phyloP scores from a whole-genome alignment of 2,797 vertebrate genomes.

The Anableps anableps region DNA sequence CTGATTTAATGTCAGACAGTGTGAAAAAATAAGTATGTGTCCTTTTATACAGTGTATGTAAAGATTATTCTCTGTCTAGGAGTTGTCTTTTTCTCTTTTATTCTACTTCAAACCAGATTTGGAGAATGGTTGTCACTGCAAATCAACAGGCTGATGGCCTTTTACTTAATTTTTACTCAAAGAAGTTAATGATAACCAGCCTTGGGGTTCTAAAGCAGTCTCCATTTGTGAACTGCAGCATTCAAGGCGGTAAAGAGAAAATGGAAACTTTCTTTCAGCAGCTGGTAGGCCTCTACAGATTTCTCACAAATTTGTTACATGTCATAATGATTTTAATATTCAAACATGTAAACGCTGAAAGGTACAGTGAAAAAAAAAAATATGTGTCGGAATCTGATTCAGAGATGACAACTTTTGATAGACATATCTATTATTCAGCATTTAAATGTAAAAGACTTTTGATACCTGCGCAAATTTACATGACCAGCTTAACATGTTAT shows the following conservation, averaged over 20 bases:
- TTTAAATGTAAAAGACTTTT: background rate
- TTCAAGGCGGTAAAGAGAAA: constrained; percentile 18
- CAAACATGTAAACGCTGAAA: background rate
- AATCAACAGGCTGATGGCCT: background rate
- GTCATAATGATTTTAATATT: background rate
- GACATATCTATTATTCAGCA: background rate
- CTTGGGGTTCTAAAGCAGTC: constrained; percentile 34
- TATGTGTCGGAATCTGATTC: background rate
- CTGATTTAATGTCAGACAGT: background rate
- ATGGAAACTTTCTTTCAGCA: constrained; percentile 72
- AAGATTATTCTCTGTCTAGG: background rate
- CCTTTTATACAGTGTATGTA: background rate
- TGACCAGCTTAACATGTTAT: background rate
- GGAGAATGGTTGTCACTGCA: background rate
- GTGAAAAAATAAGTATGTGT: background rate
- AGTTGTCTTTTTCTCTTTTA: background rate
- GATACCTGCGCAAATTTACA: background rate
- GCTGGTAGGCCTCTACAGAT: constrained; percentile 68
- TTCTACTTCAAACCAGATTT: background rate
- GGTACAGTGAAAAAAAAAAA: background rate
- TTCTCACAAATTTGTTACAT: background rate
- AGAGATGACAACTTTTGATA: background rate
- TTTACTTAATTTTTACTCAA: constrained; percentile 30
- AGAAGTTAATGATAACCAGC: constrained; percentile 76
- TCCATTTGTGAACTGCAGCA: background rate